Evolutionary conservation across 2,888 invertebrate species (phyloP).

Genomic region (Pteria penguin): DNA sequence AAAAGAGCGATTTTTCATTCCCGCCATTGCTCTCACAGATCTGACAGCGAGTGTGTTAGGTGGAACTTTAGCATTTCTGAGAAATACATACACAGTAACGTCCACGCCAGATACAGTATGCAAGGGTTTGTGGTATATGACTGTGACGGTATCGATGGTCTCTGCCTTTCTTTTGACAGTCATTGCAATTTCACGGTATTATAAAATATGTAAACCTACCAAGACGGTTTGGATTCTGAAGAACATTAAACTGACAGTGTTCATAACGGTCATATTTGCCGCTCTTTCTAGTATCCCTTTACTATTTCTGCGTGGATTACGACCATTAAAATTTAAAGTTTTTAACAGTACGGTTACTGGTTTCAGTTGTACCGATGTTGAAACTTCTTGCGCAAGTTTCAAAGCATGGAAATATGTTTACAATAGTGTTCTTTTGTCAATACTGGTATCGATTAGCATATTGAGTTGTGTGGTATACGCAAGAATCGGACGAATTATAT

Average conservation of each 20-base stretch:
- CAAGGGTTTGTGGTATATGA: slow-evolving; percentile 1
- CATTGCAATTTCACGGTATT: background rate
- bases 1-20: slow-evolving; percentile 12
- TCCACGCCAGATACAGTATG: background rate
- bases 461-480: too few species aligned
- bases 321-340: background rate
- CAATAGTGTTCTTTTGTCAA: too few species aligned
- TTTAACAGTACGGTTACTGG: background rate
- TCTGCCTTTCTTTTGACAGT: background rate
- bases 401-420: too few species aligned
- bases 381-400: background rate
- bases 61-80: background rate
- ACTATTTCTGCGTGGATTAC: background rate
- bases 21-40: background rate
- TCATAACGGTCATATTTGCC: background rate
- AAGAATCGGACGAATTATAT: too few species aligned
- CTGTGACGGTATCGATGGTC: background rate
- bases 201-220: background rate
- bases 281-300: background rate
- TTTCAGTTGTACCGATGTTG: background rate
- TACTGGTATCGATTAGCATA: too few species aligned
- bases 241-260: too few species aligned
- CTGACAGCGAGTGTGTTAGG: slow-evolving; percentile 1
- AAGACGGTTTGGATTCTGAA: too few species aligned
- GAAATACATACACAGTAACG: background rate